Evolutionary conservation across 2,797 vertebrate genomes (phyloP), one percentile per base, ranked within the genome.

Genomic region (Peromyscus melanophrys): DNA sequence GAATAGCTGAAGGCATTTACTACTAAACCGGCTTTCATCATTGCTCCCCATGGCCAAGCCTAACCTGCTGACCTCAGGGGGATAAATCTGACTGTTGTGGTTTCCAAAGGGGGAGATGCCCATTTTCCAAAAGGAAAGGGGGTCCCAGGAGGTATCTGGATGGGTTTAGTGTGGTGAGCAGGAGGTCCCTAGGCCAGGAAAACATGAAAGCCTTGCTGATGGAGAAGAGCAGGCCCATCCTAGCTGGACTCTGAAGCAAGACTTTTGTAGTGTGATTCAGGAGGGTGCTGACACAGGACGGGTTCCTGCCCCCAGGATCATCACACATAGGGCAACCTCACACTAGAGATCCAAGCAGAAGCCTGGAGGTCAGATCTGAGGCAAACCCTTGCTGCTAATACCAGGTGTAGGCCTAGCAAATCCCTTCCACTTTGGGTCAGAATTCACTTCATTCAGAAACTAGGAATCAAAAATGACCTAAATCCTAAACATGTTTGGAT

Each of bases 351-450:
- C 19, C 37, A 84, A n/a, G 71, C 27, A 14, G 71, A 77, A 78
- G 17, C 59, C 84, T 71, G 27, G 8, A 23, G 25, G n/a, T 73
- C 23, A 43, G 16, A 27, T 31, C 34, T 11, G 55, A 69, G 21
- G 46, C 46, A 77, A 16, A 13, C 55, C 59, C 88, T 17, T 57
- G 3, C 25, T n/a, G 82, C 11, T 16, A 13, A 4, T 61, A 37
- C 31, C 87, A 7, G 76, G 21, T 1, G 1, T 61, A 40, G 71
- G n/a, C 69, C 92, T 71, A 23, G 27, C n/a, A 73, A 71, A 86
- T 76, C 46, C n/a, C 37, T 89, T 92, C 75, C 76, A 37, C 87
- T 77, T 92, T 63, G 37, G 37, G 5, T 86, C 49, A 95, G 75
- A 23, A 81, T 37, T 94, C 57, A 82, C 57, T 90, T 82, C 81